Evolutionary conservation across 2,797 vertebrate species (phyloP), one percentile per base, ranked within the genome.

Genomic region (Alectoris magna): DNA sequence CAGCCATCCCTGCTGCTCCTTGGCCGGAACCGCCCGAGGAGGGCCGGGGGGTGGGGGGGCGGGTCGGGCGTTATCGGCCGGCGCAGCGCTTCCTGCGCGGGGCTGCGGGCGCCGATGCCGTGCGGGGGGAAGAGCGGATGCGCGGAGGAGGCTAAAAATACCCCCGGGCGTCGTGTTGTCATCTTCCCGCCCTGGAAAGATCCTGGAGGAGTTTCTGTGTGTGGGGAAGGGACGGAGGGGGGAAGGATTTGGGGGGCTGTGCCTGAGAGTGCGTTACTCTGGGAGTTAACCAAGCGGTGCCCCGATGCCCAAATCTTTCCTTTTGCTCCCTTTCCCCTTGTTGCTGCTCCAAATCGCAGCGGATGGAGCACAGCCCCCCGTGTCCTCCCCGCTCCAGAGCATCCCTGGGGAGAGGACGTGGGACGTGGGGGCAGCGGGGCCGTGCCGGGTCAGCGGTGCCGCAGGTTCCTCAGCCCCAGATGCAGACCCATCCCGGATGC

Each of bases 81-180:
- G 79, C 67, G 81, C 96, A 96, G 89, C 78, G 53, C 82, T 97
- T 97, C 96, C 96, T 96, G 95, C 75, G 72, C n/a, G 43, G 92
- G 87, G 90, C 88, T 67, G 95, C 95, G 96, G 96, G 75, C 63
- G 29, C 84, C 14, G 11, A 13, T 72, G 48, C 87, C 88, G 86
- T 71, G 87, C 10, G 23, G 68, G 76, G 59, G 64, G 38, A 49
- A 44, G 74, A 93, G 82, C 84, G 85, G 94, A 96, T 90, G 78
- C 24, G 1, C 4, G 46, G 70, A 94, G 78, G 48, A 74, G 43
- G 70, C 93, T 96, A 92, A 96, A 96, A 93, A 95, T 95, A 91
- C 44, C 59, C 72, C 88, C 41, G 49, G 7, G 78, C 1, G 4
- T 74, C 44, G 82, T 55, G 75, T 70, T 91, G 93, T 44, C 88